phyloP scores from a whole-genome alignment of 2,888 invertebrate species.

The Volucella bombylans region DNA sequence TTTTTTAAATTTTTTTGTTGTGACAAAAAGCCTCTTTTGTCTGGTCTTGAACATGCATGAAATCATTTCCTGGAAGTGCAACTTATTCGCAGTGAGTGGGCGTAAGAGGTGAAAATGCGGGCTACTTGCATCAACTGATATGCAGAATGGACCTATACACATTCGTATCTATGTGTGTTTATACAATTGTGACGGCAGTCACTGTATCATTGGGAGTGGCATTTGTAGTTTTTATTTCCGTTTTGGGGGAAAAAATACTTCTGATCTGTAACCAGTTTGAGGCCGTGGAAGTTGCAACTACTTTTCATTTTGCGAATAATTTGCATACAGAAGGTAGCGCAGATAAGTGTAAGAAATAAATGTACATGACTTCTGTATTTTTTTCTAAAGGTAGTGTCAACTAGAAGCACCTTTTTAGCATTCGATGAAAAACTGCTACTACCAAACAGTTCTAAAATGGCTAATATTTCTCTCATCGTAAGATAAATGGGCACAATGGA shows the following conservation, averaged over 20 bases:
- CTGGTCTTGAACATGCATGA: constrained; percentile 50
- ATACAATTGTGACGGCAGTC: constrained; percentile 49
- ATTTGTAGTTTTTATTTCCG: constrained; percentile 59
- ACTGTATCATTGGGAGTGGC: constrained; percentile 35
- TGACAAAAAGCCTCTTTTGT: constrained; percentile 64
- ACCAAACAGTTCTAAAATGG: too few relatives aligned
- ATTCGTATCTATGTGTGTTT: background rate
- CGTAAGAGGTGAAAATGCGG: constrained; percentile 51
- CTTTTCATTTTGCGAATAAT: too few relatives aligned
- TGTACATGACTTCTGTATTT: too few relatives aligned
- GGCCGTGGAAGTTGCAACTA: constrained; percentile 3
- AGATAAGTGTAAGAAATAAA: too few relatives aligned
- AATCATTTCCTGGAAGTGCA: constrained; percentile 70
- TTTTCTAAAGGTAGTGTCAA: too few relatives aligned
- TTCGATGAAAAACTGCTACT: too few relatives aligned
- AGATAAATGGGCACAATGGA: too few relatives aligned
- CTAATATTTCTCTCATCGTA: too few relatives aligned
- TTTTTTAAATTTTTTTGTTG: constrained; percentile 20
- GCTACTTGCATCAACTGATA: background rate
- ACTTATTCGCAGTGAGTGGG: constrained; percentile 49
- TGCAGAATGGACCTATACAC: too few relatives aligned
- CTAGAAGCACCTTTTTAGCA: too few relatives aligned
- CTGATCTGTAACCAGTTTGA: constrained; percentile 64
- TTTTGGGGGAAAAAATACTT: constrained; percentile 43
- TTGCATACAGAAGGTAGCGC: too few relatives aligned